Percentiles rank a stretch among this genome's conserved stretches.
Evolutionary conservation across 2,888 invertebrate genomes (phyloP).

Genomic region (Spialia ferax): DNA sequence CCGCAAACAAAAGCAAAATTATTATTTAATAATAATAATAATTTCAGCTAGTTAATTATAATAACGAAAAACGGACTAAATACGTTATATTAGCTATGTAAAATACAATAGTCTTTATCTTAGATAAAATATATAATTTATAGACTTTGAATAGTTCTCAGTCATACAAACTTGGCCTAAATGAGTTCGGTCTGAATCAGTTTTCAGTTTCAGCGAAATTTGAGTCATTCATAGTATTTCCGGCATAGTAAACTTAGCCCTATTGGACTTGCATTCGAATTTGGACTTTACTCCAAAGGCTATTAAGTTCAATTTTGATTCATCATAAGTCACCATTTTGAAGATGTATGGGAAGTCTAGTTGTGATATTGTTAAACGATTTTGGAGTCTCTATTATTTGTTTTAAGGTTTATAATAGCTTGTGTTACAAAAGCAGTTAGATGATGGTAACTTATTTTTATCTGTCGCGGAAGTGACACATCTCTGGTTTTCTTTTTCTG

Average conservation of each 20-base stretch:
- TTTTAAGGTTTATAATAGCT: background rate
- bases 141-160: background rate
- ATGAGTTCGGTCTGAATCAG: slow-evolving; percentile 11
- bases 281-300: background rate
- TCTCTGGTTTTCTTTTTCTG: background rate
- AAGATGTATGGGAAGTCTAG: background rate
- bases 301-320: background rate
- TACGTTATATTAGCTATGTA: too few relatives aligned
- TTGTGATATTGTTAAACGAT: background rate
- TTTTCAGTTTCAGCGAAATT: slow-evolving; percentile 18
- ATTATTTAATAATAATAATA: too few relatives aligned
- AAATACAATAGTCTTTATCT: too few relatives aligned
- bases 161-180: slow-evolving; percentile 4
- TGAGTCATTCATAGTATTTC: slow-evolving; percentile 20
- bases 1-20: too few relatives aligned
- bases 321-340: too few relatives aligned
- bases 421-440: background rate
- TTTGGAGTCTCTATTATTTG: background rate
- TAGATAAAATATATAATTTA: too few relatives aligned
- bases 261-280: background rate
- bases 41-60: too few relatives aligned
- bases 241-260: slow-evolving; percentile 18
- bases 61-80: too few relatives aligned
- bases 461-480: slow-evolving; percentile 7
- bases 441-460: slow-evolving; percentile 11